Conservation (phyloP, 2,113 vertebrate genomes). For the Ptychochromis oligacanthus region DNA sequence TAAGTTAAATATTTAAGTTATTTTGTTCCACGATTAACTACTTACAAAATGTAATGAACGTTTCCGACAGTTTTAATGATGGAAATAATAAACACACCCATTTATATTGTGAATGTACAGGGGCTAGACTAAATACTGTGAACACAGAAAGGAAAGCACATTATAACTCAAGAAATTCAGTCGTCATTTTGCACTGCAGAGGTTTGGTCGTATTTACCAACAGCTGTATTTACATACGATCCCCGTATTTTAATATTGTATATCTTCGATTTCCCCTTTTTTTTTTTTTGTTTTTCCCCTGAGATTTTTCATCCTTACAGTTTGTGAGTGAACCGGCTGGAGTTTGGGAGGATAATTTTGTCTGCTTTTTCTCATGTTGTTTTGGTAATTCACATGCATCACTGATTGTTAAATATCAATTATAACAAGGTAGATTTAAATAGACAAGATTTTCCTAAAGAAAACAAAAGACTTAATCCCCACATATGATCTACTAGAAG, state of each 20-base stretch:
- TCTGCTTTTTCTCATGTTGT: accelerated
- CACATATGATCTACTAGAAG: background rate
- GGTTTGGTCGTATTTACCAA: background rate
- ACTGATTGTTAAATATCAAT: background rate
- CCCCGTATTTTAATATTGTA: background rate
- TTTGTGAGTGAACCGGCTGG: background rate
- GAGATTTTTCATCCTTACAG: background rate
- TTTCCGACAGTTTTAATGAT: slow-evolving; percentile 10
- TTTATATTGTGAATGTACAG: slow-evolving; percentile 19
- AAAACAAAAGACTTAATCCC: background rate
- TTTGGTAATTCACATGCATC: background rate
- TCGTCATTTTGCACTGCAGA: background rate
- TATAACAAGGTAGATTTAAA: background rate
- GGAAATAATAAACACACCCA: background rate
- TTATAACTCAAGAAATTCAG: background rate
- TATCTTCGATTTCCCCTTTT: background rate
- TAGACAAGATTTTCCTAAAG: too few relatives aligned
- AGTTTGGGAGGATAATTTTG: background rate
- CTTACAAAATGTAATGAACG: background rate
- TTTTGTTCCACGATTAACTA: slow-evolving; percentile 36
- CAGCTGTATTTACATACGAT: background rate
- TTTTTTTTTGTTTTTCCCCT: background rate
- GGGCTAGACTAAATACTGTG: slow-evolving; percentile 20
- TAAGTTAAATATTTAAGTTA: slow-evolving; percentile 50
- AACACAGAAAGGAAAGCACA: background rate